A percentile compares a stretch with the other conserved stretches of the same genome.
These are phyloP conservation scores for Hydrozoanthus tunicans DNA, from an alignment of 64 coral and sea anemone genomes.

Conservation along the genomic window DNA sequence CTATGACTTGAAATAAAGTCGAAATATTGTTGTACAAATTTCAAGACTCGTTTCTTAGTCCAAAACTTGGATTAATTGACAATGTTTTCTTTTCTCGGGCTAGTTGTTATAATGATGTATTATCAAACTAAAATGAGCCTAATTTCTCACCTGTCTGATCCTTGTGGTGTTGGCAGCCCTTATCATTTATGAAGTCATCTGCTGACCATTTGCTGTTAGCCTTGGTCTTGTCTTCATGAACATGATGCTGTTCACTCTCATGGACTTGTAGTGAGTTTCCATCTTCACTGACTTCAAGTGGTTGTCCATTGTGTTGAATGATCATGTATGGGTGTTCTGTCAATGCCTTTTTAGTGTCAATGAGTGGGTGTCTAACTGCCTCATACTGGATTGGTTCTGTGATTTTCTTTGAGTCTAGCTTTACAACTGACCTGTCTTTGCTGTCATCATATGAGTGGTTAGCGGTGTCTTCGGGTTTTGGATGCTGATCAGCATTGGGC, in stretches of 20 bases:
- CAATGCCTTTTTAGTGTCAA: background rate
- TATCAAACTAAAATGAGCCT: too few relatives aligned
- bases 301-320: background rate
- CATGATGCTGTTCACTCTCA: too few relatives aligned
- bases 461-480: background rate
- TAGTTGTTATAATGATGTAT: too few relatives aligned
- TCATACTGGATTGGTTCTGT: background rate
- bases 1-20: too few relatives aligned
- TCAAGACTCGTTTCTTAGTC: too few relatives aligned
- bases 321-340: background rate
- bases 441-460: background rate
- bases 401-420: background rate
- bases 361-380: background rate
- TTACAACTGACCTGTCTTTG: background rate
- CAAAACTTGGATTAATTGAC: too few relatives aligned
- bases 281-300: background rate
- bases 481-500: background rate
- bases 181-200: background rate
- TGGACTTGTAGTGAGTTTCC: too few relatives aligned
- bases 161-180: slow-evolving; percentile 6
- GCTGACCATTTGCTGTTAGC: slow-evolving; percentile 17
- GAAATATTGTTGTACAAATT: too few relatives aligned
- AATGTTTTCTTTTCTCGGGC: too few relatives aligned
- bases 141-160: background rate
- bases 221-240: background rate